These are phyloP conservation scores for Caradrina clavipalpis DNA, from an alignment of 2,888 invertebrate species.

Conservation along the genomic window DNA sequence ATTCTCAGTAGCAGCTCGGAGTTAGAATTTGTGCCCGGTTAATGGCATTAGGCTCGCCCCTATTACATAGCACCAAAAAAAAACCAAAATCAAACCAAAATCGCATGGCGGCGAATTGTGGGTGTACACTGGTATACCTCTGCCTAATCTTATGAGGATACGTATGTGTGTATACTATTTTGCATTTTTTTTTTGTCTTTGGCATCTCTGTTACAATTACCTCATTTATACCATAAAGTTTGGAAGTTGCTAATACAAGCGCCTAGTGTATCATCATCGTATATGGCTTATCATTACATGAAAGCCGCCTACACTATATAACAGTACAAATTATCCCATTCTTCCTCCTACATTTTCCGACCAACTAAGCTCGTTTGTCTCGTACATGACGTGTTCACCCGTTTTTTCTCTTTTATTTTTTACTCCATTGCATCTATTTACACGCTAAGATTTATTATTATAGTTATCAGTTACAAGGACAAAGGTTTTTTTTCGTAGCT, in stretches of 20 bases:
- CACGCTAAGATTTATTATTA: constrained; percentile 27
- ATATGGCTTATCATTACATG: not conserved
- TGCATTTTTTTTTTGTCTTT: not conserved
- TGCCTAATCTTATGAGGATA: no score
- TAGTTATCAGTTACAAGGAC: constrained; percentile 4
- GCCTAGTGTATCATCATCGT: not conserved
- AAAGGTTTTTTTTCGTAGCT: constrained; percentile 12
- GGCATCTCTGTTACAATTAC: not conserved
- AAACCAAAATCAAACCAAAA: no score
- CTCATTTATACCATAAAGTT: no score
- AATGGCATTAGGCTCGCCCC: no score
- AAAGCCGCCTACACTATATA: constrained; percentile 5
- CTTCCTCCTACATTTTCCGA: not conserved
- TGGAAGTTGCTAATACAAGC: not conserved
- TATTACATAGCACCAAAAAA: no score
- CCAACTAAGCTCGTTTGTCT: not conserved
- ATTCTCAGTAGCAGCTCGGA: no score
- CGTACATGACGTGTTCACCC: not conserved
- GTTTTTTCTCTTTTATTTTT: constrained; percentile 23
- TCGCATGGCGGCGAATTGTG: no score
- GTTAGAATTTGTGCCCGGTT: no score
- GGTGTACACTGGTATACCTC: no score
- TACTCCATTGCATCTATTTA: constrained; percentile 31
- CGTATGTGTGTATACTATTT: no score
- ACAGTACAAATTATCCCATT: constrained; percentile 7